A percentile compares a stretch with the other conserved stretches of the same genome.
These are phyloP conservation scores for Parauchenoglanis ngamensis DNA, from an alignment of 2,797 vertebrate genomes.

Conservation along the genomic window DNA sequence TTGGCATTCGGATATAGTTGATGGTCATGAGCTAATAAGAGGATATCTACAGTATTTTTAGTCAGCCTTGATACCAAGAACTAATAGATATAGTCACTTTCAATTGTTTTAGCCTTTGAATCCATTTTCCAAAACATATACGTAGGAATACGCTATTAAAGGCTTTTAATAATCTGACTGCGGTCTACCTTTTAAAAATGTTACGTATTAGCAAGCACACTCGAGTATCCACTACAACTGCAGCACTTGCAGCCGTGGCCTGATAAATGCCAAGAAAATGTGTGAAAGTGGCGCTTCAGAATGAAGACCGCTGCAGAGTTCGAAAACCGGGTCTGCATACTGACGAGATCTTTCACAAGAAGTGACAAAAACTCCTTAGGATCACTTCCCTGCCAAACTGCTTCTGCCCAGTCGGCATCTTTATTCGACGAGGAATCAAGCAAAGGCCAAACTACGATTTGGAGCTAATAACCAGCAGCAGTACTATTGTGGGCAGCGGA, in stretches of 20 bases:
- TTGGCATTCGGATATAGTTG: conserved; percentile 9
- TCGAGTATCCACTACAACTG: conserved; percentile 71
- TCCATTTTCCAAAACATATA: not conserved
- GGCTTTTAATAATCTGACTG: not conserved
- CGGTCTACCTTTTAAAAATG: conserved; percentile 28
- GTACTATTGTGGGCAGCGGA: not conserved
- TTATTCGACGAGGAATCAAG: conserved; percentile 42
- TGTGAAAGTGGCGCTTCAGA: conserved; percentile 77
- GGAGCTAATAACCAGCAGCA: conserved; percentile 40
- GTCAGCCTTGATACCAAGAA: not conserved
- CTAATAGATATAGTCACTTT: not conserved
- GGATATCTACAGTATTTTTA: not conserved
- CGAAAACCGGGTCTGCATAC: conserved; percentile 75
- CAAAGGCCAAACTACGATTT: conserved; percentile 29
- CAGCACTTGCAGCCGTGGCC: conserved; percentile 74
- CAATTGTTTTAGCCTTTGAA: not conserved
- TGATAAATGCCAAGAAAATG: conserved; percentile 72
- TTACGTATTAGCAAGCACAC: conserved; percentile 75
- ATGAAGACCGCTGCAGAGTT: conserved; percentile 69
- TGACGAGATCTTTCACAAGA: conserved; percentile 77
- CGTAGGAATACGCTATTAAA: not conserved
- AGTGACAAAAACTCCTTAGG: conserved; percentile 75
- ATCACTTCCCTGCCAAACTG: conserved; percentile 61
- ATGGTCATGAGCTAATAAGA: conserved; percentile 4
- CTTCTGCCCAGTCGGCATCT: conserved; percentile 45